Evolutionary conservation across 2,888 invertebrate genomes (phyloP).

Genomic region (Stenodema calcarata): DNA sequence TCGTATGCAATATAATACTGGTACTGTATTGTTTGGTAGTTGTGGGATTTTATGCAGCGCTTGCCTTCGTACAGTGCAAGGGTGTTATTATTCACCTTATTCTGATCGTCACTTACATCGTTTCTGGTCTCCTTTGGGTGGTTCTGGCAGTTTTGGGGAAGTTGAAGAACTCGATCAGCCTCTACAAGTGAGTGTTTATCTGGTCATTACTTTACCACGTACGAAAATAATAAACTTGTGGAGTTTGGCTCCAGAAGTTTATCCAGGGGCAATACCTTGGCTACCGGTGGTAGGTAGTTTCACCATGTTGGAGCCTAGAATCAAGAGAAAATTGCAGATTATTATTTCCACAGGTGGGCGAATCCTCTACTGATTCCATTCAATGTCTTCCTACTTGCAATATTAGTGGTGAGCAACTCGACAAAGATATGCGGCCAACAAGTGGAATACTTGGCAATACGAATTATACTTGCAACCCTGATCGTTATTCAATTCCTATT

Average conservation of each 20-base stretch:
- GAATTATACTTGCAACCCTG: not conserved
- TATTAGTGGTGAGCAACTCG: not conserved
- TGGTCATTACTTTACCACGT: too few relatives aligned
- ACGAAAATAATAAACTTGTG: too few relatives aligned
- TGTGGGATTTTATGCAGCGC: not conserved
- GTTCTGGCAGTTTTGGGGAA: not conserved
- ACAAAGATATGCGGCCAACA: not conserved
- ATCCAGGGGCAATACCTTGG: too few relatives aligned
- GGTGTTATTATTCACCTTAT: not conserved
- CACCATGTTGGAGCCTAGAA: too few relatives aligned
- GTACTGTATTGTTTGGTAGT: not conserved
- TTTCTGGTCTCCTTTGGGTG: not conserved
- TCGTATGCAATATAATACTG: not conserved
- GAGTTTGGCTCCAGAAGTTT: too few relatives aligned
- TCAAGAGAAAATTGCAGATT: not conserved
- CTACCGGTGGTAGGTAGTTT: too few relatives aligned
- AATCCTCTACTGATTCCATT: not conserved
- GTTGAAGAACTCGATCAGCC: not conserved
- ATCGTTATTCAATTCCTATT: not conserved
- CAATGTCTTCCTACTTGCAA: not conserved
- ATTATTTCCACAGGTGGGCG: not conserved
- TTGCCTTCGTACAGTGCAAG: not conserved
- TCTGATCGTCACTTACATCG: not conserved
- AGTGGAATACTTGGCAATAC: not conserved
- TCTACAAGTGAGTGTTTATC: not conserved